Percentiles rank a stretch among this genome's conserved stretches.
These are phyloP conservation scores for Teinopalpus imperialis DNA, from an alignment of 2,888 invertebrate species.

Conservation along the genomic window DNA sequence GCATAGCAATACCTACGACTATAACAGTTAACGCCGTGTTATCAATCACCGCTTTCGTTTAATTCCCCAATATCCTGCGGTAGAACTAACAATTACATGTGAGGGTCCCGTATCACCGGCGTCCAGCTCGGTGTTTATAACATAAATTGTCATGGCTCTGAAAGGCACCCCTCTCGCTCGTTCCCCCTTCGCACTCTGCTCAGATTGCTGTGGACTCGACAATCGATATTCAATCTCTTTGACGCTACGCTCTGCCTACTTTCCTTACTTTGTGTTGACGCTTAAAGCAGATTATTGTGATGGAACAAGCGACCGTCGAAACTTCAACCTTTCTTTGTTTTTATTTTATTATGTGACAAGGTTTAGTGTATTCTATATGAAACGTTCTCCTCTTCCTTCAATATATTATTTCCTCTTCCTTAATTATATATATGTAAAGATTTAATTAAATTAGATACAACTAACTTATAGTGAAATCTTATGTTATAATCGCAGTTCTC, in stretches of 20 bases:
- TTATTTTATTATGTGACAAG: conserved; percentile 1
- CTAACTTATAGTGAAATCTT: too few relatives aligned
- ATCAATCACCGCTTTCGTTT: conserved; percentile 75
- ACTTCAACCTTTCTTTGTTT: conserved; percentile 24
- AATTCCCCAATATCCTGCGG: conserved; percentile 78
- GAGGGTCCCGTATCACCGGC: conserved; percentile 70
- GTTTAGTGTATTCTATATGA: neutral
- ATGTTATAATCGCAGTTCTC: too few relatives aligned
- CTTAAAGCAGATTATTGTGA: conserved; percentile 67
- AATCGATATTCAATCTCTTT: conserved; percentile 82
- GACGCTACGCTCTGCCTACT: conserved; percentile 72
- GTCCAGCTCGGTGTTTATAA: conserved; percentile 72
- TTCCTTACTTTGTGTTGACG: conserved; percentile 72
- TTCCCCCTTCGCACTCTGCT: conserved; percentile 34
- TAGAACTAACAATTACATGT: conserved; percentile 78
- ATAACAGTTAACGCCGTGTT: conserved; percentile 71
- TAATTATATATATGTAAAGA: too few relatives aligned
- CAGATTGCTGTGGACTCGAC: conserved; percentile 74
- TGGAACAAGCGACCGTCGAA: conserved; percentile 42
- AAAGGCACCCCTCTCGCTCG: conserved; percentile 47
- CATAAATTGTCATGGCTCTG: conserved; percentile 78
- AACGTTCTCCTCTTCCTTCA: too few relatives aligned
- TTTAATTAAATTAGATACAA: too few relatives aligned
- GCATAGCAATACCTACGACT: conserved; percentile 52
- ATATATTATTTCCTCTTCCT: too few relatives aligned